Percentiles rank a stretch among this genome's conserved stretches.
phyloP scores from a whole-genome alignment of 1,140 invertebrate species.

The Trichonephila inaurata region DNA sequence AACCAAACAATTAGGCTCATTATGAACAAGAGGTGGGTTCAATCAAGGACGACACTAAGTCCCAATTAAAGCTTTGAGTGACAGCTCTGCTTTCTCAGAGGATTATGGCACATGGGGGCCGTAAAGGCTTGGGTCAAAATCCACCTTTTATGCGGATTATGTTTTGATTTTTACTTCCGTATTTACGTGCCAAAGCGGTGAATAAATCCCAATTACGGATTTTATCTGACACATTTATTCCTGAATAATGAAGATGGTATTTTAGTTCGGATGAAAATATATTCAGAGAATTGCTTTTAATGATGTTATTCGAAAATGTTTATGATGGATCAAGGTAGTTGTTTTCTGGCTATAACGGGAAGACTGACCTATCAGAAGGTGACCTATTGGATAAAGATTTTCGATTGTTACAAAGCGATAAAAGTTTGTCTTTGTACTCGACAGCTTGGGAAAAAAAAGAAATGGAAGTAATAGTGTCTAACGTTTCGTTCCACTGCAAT shows the following conservation, averaged over 20 bases:
- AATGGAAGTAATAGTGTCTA: too few relatives aligned
- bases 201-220: slow-evolving; percentile 30
- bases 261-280: neutral
- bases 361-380: too few relatives aligned
- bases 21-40: slow-evolving; percentile 2
- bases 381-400: neutral
- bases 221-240: neutral
- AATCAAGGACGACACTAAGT: slow-evolving; percentile 1
- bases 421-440: too few relatives aligned
- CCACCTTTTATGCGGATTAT: slow-evolving; percentile 41
- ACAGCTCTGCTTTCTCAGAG: slow-evolving; percentile 32
- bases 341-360: neutral
- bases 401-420: neutral
- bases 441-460: too few relatives aligned
- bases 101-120: slow-evolving; percentile 28
- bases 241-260: neutral
- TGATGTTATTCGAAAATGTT: neutral
- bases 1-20: slow-evolving; percentile 53
- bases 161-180: slow-evolving; percentile 28
- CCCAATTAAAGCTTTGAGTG: slow-evolving; percentile 68
- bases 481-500: too few relatives aligned
- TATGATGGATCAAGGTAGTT: neutral
- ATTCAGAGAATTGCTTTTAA: neutral
- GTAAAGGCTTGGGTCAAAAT: neutral
- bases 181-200: neutral